A percentile compares a stretch with the other conserved stretches of the same genome.
These are phyloP conservation scores for Catocala fraxini DNA, from an alignment of 2,888 invertebrate genomes.

Conservation along the genomic window DNA sequence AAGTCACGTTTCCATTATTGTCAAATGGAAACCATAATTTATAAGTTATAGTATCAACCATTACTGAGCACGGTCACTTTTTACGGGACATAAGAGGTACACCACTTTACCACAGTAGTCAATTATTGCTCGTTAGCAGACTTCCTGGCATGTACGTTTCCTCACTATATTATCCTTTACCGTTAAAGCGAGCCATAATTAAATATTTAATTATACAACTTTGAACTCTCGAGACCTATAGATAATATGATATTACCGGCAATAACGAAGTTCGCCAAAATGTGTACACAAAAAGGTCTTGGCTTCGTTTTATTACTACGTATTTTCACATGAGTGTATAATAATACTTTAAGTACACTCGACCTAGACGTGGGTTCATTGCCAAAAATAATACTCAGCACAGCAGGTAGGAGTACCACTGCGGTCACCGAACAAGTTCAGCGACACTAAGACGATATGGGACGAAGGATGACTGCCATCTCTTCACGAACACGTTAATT, in stretches of 20 bases:
- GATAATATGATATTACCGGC: not conserved
- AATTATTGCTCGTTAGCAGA: too few species aligned
- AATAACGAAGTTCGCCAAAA: not conserved
- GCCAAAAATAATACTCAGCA: constrained; percentile 63
- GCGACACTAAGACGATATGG: constrained; percentile 47
- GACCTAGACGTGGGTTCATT: constrained; percentile 59
- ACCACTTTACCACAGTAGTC: too few species aligned
- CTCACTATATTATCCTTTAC: too few species aligned
- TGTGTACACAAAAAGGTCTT: not conserved
- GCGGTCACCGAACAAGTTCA: constrained; percentile 49
- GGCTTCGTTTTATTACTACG: constrained; percentile 23
- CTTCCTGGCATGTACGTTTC: too few species aligned
- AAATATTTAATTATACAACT: too few species aligned
- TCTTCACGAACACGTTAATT: constrained; percentile 15
- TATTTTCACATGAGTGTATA: constrained; percentile 13
- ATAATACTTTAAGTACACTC: constrained; percentile 53
- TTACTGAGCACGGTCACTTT: too few species aligned
- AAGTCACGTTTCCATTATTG: too few species aligned
- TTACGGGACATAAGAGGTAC: too few species aligned
- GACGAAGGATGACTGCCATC: constrained; percentile 34
- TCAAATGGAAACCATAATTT: too few species aligned
- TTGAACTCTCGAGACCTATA: not conserved
- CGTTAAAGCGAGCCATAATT: too few species aligned
- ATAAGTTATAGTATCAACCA: too few species aligned
- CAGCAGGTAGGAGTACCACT: constrained; percentile 9